Evolutionary conservation across 2,113 vertebrate genomes (phyloP), one percentile per base, ranked within the genome.

Genomic region (Ceratotherium simum): DNA sequence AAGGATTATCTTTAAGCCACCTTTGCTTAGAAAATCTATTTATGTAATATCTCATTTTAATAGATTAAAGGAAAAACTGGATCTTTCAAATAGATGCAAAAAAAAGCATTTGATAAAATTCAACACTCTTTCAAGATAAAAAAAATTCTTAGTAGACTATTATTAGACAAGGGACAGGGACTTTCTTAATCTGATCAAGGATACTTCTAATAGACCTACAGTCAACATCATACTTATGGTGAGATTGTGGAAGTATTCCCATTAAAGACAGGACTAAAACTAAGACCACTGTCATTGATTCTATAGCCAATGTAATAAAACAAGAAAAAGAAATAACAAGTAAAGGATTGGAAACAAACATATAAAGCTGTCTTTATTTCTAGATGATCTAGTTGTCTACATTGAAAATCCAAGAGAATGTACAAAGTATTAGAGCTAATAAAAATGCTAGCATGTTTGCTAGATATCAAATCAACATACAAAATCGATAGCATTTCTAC

Each of bases 31-130:
- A 65, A 17, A 48, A 48, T 33, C 10, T 70, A 79, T 62, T 23
- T 69, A 91, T 65, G 12, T 20, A 29, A 58, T 60, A 62, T 18
- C 42, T 64, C 5, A 11, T 83, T 80, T 88, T 83, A 48, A 39
- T 64, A 78, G 54, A 51, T 42, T 73, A 95, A 95, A 69, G 60
- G 51, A 54, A 91, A 67, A 29, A 31, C 46, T 76, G 67, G 36
- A 33, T 25, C 60, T 36, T 46, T 69, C 56, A 91, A 80, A 83
- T 88, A 78, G 82, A 27, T 88, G 18, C n/a, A 36, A 54, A 70
- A 87, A 87, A 86, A 69, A 82, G 23, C 46, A 80, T 80, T 90
- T 85, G 69, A 73, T 90, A 73, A 78, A 62, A 65, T 51, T 42
- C 9, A 93, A 33, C 13, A 48, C 36, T 60, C 29, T 90, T 73